phyloP scores from a whole-genome alignment of 2,797 vertebrate species.

The Alca torda region DNA sequence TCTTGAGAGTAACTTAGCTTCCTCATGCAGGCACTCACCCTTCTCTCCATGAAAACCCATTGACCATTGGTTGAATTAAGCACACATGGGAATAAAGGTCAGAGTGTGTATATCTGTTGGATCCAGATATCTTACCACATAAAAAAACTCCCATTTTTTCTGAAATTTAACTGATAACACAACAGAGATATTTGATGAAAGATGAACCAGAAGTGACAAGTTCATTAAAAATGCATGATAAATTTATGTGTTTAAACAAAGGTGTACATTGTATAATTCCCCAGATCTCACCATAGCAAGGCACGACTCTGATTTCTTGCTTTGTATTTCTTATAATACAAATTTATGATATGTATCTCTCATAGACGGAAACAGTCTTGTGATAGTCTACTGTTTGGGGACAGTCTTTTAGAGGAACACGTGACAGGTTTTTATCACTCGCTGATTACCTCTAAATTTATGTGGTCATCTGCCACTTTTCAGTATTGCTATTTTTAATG shows the following conservation, averaged over 20 bases:
- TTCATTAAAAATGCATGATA: neutral
- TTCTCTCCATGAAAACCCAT: neutral
- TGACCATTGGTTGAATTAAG: neutral
- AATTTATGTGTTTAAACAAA: neutral
- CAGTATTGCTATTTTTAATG: neutral
- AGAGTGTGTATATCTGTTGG: neutral
- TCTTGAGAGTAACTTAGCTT: neutral
- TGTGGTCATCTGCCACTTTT: neutral
- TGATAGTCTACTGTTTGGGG: neutral
- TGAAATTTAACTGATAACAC: neutral
- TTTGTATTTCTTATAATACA: neutral
- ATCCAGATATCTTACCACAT: neutral
- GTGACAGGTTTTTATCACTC: neutral
- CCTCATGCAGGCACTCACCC: neutral
- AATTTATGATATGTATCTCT: neutral
- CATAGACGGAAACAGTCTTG: neutral
- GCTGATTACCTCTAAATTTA: neutral
- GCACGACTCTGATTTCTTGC: neutral
- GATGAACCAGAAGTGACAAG: neutral
- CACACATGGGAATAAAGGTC: rapidly evolving
- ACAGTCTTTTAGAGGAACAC: neutral
- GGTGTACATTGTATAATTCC: rapidly evolving
- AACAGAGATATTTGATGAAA: neutral
- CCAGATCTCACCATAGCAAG: neutral
- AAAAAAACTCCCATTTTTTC: rapidly evolving